phyloP scores from a whole-genome alignment of 1,140 invertebrate species.

The Dreissena rostriformis region DNA sequence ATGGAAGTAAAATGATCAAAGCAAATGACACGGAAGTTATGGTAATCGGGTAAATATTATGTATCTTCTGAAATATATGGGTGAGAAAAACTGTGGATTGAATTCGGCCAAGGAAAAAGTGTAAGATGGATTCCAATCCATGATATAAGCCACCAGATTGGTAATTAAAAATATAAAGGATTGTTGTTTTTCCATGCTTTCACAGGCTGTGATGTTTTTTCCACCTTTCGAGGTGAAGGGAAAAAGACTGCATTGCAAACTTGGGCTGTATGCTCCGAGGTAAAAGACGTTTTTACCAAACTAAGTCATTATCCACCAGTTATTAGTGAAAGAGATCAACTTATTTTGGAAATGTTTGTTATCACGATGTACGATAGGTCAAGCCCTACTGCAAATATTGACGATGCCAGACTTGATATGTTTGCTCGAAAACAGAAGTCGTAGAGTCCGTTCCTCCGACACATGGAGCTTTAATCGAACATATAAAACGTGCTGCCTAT shows the following conservation, averaged over 20 bases:
- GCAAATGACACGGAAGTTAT: too few relatives aligned
- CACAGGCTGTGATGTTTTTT: conserved; percentile 59
- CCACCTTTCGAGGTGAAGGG: conserved; percentile 55
- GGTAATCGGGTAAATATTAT: too few relatives aligned
- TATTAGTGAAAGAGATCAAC: neutral
- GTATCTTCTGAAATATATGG: too few relatives aligned
- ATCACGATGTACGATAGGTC: neutral
- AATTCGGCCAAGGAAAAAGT: conserved; percentile 58
- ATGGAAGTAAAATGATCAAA: too few relatives aligned
- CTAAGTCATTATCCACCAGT: neutral
- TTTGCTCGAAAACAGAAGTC: neutral
- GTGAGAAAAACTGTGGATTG: conserved; percentile 56
- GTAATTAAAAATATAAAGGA: conserved; percentile 52
- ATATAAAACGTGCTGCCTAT: too few relatives aligned
- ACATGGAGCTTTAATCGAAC: too few relatives aligned
- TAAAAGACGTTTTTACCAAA: conserved; percentile 3
- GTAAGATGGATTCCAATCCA: conserved; percentile 56
- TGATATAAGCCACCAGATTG: conserved; percentile 3
- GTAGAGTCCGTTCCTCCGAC: too few relatives aligned
- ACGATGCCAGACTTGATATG: conserved; percentile 13
- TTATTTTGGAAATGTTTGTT: conserved; percentile 13
- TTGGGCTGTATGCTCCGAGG: conserved; percentile 26
- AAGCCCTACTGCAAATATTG: neutral
- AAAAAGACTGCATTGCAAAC: conserved; percentile 28
- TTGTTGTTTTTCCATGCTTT: conserved; percentile 64